Base-by-base conservation (phyloP, 1,140 invertebrate genomes). In the Meloidogyne exigua region DNA sequence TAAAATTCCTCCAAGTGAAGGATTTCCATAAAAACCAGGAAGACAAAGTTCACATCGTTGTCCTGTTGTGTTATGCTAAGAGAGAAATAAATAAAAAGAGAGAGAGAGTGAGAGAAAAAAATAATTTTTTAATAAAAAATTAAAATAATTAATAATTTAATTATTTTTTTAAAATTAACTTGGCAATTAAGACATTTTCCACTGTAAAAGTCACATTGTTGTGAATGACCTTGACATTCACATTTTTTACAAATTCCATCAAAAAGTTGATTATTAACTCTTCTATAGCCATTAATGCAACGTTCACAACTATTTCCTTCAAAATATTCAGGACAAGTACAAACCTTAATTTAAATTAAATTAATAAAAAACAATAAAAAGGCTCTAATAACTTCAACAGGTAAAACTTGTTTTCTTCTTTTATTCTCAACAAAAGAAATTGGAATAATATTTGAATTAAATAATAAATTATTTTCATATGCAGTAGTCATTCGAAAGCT, bases 31-130 rank as follows among this genome's bases (percentile, higher is more conserved):
- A 83, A 87, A 88, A 80, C 93, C 94, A 70, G 92, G 91, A 76
- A 95, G 88, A 89, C 96, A 99, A 83, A 92, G 91, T 79, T 98
- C 95, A 88, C 96, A 91, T 90, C 83, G 85, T 62, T 81, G 87
- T 2, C 96, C 96, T 32, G 92, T 94, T 2, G 96, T 98, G 83
- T 96, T 96, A 87, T 97, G 93, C 84, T 92, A n/a, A n/a, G n/a
- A n/a, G n/a, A n/a, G n/a, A n/a, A n/a, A n/a, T n/a, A n/a, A n/a
- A n/a, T n/a, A n/a, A n/a, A n/a, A n/a, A n/a, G n/a, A n/a, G n/a
- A n/a, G n/a, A n/a, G n/a, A n/a, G n/a, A n/a, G n/a, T n/a, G n/a
- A n/a, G n/a, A n/a, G n/a, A n/a, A n/a, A n/a, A n/a, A n/a, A n/a
- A n/a, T n/a, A n/a, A n/a, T n/a, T n/a, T n/a, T n/a, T n/a, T n/a